phyloP scores from a whole-genome alignment of 2,797 vertebrate genomes.

The Acipenser transmontanus region DNA sequence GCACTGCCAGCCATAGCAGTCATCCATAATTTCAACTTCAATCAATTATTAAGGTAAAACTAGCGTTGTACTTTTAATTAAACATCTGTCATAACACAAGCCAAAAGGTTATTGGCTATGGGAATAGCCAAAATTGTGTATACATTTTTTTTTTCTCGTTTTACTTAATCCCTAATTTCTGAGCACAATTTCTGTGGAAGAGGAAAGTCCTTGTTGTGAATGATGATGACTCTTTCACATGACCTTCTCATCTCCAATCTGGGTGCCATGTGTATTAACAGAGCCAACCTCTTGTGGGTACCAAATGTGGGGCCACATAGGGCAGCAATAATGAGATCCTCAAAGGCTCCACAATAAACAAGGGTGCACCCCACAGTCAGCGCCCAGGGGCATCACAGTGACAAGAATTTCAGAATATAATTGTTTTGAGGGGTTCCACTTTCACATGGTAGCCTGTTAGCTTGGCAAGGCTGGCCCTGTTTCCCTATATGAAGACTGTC shows the following conservation, averaged over 20 bases:
- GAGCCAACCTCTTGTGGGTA: background rate
- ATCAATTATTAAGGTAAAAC: too few species aligned
- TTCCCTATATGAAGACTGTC: background rate
- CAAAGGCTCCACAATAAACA: slow-evolving; percentile 16
- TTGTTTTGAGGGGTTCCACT: slow-evolving; percentile 6
- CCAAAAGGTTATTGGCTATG: too few species aligned
- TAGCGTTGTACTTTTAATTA: too few species aligned
- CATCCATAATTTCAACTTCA: too few species aligned
- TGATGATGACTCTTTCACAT: background rate
- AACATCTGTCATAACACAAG: too few species aligned
- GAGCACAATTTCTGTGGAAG: slow-evolving; percentile 30
- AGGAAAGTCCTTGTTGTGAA: slow-evolving; percentile 5
- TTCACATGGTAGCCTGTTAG: slow-evolving; percentile 13
- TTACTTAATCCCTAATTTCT: slow-evolving; percentile 5
- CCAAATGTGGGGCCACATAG: background rate
- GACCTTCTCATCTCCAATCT: background rate
- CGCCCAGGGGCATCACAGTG: slow-evolving; percentile 27
- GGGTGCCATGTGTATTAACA: background rate
- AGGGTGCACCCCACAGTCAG: slow-evolving; percentile 26
- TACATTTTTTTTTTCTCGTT: too few species aligned
- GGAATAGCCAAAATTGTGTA: too few species aligned
- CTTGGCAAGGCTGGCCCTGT: background rate
- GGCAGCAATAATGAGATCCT: slow-evolving; percentile 5
- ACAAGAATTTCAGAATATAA: slow-evolving; percentile 32
- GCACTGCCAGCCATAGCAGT: too few species aligned